phyloP scores from a whole-genome alignment of 2,888 invertebrate genomes.

The Tanytarsus gracilentus region DNA sequence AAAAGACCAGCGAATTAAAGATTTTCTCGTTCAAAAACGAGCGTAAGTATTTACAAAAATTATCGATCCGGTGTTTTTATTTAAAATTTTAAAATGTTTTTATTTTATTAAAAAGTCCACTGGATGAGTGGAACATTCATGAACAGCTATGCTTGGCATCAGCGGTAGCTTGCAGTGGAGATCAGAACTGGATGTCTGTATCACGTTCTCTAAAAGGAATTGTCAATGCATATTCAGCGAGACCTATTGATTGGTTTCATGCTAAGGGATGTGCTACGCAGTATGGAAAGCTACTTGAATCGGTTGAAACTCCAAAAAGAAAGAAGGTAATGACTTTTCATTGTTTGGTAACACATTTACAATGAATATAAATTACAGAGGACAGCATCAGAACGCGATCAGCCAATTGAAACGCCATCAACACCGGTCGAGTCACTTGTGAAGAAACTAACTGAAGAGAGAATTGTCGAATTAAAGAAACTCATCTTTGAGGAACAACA shows the following conservation, averaged over 20 bases:
- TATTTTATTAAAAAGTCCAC: conserved; percentile 41
- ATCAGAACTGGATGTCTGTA: conserved; percentile 88
- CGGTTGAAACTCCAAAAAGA: conserved; percentile 74
- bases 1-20: background rate
- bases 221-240: conserved; percentile 35
- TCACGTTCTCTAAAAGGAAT: conserved; percentile 58
- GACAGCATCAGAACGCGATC: conserved; percentile 45
- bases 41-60: background rate
- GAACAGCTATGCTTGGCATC: conserved; percentile 82
- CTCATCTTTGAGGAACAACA: conserved; percentile 61
- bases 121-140: conserved; percentile 76
- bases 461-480: conserved; percentile 66
- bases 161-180: conserved; percentile 73
- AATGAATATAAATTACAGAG: background rate
- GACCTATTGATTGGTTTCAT: conserved; percentile 80
- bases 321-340: conserved; percentile 54
- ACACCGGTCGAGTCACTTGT: conserved; percentile 74
- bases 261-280: conserved; percentile 86
- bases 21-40: background rate
- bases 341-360: background rate
- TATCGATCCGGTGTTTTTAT: background rate
- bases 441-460: conserved; percentile 63
- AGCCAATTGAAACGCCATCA: conserved; percentile 46
- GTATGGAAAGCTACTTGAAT: conserved; percentile 71
- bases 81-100: background rate